Evolutionary conservation across 37 sponge, comb jelly and placozoan genomes (phyloP), one percentile per base, ranked within the genome.

Genomic region (Geodia barretti): DNA sequence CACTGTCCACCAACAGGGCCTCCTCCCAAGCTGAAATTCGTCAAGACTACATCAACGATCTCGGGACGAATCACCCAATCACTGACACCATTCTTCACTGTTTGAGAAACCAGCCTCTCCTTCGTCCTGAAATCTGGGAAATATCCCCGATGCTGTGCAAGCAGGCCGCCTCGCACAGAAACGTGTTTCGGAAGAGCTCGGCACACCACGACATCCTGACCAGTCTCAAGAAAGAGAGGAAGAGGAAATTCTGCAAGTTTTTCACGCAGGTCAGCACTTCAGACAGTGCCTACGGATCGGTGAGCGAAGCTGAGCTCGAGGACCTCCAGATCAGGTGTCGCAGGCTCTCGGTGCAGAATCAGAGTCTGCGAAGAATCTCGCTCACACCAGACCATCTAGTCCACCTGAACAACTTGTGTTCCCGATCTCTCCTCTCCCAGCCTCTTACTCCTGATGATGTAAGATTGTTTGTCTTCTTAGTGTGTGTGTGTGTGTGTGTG

Each of bases 281-380:
- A n/a, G 54, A 47, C 54, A 47, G 54, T 14, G 54, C 54, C 54
- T 47, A 47, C 14, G 54, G 54, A 7, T 47, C 54, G 14, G 54
- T 47, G 54, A 47, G 54, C 54, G 54, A 47, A 17, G 54, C 54
- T 5, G 81, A 81, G 26, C 1, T 72, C 1, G 63, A 72, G 60
- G 32, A 29, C 19, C 62, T 81, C 2, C 60, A 41, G 23, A 26
- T 72, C 37, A 28, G 28, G 29, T 28, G 71, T 63, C 17, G 25
- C 25, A 71, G 70, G 40, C 39, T 81, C n/a, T 72, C 73, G 2
- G 81, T 62, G 2, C 41, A 81, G 72, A 81, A 47, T 14, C 11
- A 47, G 54, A 47, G 54, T 14, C 54, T 47, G 7, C 54, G 54
- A 47, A 7, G 54, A 7, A 47, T 47, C 7, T 47, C 54, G 14